phyloP scores from a whole-genome alignment of 2,797 vertebrate species.

The Tokudaia muenninki region DNA sequence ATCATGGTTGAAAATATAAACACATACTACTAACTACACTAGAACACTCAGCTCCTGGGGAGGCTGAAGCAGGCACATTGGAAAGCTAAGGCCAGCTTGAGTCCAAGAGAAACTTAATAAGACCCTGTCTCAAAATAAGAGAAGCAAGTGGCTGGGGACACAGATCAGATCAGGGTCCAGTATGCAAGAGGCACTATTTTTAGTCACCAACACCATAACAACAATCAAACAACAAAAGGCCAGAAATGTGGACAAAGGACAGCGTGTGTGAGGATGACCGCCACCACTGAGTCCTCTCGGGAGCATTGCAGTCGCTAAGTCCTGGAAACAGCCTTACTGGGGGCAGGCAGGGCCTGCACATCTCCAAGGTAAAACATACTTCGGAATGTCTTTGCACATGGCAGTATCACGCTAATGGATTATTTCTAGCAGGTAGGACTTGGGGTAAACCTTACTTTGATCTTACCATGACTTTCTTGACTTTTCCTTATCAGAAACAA shows the following conservation, averaged over 20 bases:
- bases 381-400: background rate
- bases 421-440: background rate
- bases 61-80: background rate
- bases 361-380: background rate
- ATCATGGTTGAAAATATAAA: background rate
- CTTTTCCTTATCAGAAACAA: background rate
- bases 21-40: background rate
- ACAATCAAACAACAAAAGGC: background rate
- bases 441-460: background rate
- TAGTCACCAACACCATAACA: background rate
- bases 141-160: background rate
- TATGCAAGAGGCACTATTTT: background rate
- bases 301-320: background rate
- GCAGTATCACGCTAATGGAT: background rate
- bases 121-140: background rate
- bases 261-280: background rate
- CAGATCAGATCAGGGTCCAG: no score
- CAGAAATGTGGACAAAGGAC: background rate
- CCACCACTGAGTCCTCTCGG: background rate
- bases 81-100: background rate
- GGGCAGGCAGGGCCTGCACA: background rate
- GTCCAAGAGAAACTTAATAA: background rate
- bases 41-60: background rate
- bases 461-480: background rate
- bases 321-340: background rate